These are phyloP conservation scores for Epizoanthus fatuus DNA, from an alignment of 92 coral and sea anemone species.

Conservation along the genomic window DNA sequence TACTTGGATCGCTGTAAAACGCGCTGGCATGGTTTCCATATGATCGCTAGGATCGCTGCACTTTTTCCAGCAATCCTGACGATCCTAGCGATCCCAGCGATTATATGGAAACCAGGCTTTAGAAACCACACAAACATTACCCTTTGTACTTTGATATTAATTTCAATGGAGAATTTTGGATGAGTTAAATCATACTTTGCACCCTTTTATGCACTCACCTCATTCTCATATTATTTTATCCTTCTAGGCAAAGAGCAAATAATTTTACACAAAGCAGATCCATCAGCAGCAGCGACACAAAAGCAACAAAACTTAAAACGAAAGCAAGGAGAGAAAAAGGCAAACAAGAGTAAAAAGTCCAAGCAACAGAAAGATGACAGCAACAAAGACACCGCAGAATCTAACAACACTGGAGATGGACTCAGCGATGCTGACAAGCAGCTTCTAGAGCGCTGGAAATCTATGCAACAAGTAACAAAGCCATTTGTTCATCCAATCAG, in stretches of 20 bases:
- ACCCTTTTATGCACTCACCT: too few relatives aligned
- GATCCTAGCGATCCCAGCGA: too few relatives aligned
- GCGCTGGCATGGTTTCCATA: too few relatives aligned
- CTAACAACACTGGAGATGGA: slow-evolving; percentile 41
- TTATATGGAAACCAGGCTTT: too few relatives aligned
- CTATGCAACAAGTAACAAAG: slow-evolving; percentile 92
- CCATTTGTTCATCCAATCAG: slow-evolving; percentile 98
- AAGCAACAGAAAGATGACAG: slow-evolving; percentile 55
- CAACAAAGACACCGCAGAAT: slow-evolving; percentile 42
- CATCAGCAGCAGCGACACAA: slow-evolving; percentile 64
- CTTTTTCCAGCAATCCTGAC: too few relatives aligned
- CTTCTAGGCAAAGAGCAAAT: slow-evolving; percentile 13
- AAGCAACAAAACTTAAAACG: slow-evolving; percentile 83
- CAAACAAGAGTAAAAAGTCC: slow-evolving; percentile 72
- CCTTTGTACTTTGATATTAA: too few relatives aligned
- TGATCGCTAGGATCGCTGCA: too few relatives aligned
- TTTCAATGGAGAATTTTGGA: too few relatives aligned
- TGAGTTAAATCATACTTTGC: too few relatives aligned
- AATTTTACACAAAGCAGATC: slow-evolving; percentile 30
- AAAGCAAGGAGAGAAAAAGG: slow-evolving; percentile 73
- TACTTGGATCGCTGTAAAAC: too few relatives aligned
- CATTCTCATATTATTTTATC: not conserved
- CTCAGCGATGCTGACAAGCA: slow-evolving; percentile 91
- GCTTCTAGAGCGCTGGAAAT: slow-evolving; percentile 94
- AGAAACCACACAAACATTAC: too few relatives aligned